phyloP scores from a whole-genome alignment of 2,797 vertebrate genomes.

The Harpagifer antarcticus region DNA sequence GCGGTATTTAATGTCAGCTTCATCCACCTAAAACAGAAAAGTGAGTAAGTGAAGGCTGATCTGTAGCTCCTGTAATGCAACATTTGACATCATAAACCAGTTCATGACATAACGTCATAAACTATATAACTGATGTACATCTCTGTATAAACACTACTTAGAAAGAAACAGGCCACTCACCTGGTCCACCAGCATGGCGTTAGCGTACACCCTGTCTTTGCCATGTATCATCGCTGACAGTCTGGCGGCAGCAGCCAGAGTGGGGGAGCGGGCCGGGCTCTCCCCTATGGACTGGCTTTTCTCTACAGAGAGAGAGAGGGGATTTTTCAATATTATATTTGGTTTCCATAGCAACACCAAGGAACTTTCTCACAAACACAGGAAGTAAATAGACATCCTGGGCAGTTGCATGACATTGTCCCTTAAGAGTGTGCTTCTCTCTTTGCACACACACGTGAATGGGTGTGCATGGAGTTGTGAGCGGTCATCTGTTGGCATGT shows the following conservation, averaged over 20 bases:
- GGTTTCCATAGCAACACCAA: conserved; percentile 79
- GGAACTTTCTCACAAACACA: conserved; percentile 78
- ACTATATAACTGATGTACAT: conserved; percentile 1
- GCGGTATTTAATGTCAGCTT: conserved; percentile 80
- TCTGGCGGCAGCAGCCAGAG: conserved; percentile 80
- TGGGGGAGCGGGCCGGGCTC: conserved; percentile 80
- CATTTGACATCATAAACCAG: conserved; percentile 10
- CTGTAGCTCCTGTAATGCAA: conserved; percentile 11
- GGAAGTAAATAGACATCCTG: conserved; percentile 82
- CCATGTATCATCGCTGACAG: conserved; percentile 89
- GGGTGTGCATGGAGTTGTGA: conserved; percentile 43
- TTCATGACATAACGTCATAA: neutral
- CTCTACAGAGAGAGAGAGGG: conserved; percentile 71
- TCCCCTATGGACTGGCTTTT: conserved; percentile 86
- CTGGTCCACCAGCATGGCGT: conserved; percentile 80
- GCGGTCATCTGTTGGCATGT: conserved; percentile 58
- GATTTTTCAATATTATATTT: conserved; percentile 72
- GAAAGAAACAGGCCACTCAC: conserved; percentile 44
- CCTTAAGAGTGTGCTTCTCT: conserved; percentile 31
- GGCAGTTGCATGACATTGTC: conserved; percentile 73
- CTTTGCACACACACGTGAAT: conserved; percentile 43
- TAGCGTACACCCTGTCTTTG: conserved; percentile 83
- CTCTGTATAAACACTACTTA: neutral
- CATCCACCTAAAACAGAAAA: conserved; percentile 81
- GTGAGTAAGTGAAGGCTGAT: conserved; percentile 11